Evolutionary conservation across 2,113 vertebrate genomes (phyloP), one percentile per base, ranked within the genome.

Genomic region (Sterrhoptilus dennistouni): DNA sequence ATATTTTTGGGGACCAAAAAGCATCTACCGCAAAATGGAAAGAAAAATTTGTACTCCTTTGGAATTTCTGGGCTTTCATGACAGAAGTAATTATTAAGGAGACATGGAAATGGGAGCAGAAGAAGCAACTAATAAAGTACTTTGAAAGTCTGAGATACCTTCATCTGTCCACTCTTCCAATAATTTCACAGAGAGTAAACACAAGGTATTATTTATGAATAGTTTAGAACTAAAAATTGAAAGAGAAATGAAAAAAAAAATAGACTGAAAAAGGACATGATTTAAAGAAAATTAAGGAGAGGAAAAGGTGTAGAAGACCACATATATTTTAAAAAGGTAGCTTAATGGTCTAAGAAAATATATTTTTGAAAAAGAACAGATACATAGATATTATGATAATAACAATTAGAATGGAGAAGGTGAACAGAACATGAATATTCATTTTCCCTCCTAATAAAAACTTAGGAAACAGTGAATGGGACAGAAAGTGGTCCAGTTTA

Each of bases 271-370:
- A 53, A 57, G 20, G 15, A 33, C 2, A 16, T 14, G 3, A 42
- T 75, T 65, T 70, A n/a, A 78, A 42, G 8, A 68, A 69, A 69
- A 49, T 21, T 31, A 65, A n/a, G 9, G 9, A 49, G 28, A 45
- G 0, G 3, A 57, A 85, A 50, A 59, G 1, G 0, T 49, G 19
- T 16, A 45, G 6, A 56, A 71, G 6, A 12, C 3, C 3, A 20
- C 1, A 4, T 35, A 75, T 25, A 24, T 7, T 49, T 65, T 17
- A 65, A 21, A 63, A 63, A 69, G 6, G 9, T 4, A 52, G 3
- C 9, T 74, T 28, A 50, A 33, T 12, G 8, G 4, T 24, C 22
- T 49, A 61, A 49, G 28, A 31, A 76, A 74, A 83, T 10, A 9
- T 1, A n/a, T 33, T 5, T 40, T 40, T 82, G 27, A 52, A 77